Conservation (phyloP, 2,888 invertebrate genomes). For the Blastobasis lacticolella region DNA sequence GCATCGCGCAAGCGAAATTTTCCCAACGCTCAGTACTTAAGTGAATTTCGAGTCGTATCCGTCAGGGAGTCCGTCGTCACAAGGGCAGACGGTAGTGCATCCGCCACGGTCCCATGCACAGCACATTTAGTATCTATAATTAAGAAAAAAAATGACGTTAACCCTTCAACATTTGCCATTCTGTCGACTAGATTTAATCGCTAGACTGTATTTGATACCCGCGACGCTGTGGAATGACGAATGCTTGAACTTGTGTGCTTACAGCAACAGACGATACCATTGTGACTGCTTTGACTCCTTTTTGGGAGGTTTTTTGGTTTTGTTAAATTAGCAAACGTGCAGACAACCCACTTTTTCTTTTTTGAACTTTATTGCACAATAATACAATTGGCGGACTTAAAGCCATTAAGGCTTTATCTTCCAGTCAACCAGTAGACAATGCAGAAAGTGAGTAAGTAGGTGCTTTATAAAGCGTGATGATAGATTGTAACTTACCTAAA, state of each 20-base stretch:
- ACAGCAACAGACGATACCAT: slow-evolving; percentile 27
- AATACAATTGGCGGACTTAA: too few species aligned
- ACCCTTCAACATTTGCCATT: slow-evolving; percentile 65
- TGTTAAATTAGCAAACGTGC: too few species aligned
- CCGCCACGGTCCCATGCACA: slow-evolving; percentile 41
- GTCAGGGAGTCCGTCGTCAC: slow-evolving; percentile 49
- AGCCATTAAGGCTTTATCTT: too few species aligned
- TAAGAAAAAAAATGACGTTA: slow-evolving; percentile 20
- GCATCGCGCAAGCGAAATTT: slow-evolving; percentile 38
- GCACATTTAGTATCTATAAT: slow-evolving; percentile 33
- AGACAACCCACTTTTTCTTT: too few species aligned
- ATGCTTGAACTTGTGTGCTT: slow-evolving; percentile 55
- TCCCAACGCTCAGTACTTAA: slow-evolving; percentile 19
- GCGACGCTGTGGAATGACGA: slow-evolving; percentile 54
- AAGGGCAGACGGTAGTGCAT: slow-evolving; percentile 45
- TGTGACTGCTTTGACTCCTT: slow-evolving; percentile 52
- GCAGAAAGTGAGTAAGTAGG: too few species aligned
- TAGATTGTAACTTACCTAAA: too few species aligned
- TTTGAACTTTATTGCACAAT: too few species aligned
- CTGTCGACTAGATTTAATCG: slow-evolving; percentile 61
- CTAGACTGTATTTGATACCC: slow-evolving; percentile 58
- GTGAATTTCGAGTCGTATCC: background rate
- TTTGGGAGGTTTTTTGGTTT: slow-evolving; percentile 18
- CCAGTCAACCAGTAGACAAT: too few species aligned
- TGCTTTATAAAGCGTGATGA: too few species aligned